Conservation (phyloP, 2,888 invertebrate genomes). For the Volucella inflata region DNA sequence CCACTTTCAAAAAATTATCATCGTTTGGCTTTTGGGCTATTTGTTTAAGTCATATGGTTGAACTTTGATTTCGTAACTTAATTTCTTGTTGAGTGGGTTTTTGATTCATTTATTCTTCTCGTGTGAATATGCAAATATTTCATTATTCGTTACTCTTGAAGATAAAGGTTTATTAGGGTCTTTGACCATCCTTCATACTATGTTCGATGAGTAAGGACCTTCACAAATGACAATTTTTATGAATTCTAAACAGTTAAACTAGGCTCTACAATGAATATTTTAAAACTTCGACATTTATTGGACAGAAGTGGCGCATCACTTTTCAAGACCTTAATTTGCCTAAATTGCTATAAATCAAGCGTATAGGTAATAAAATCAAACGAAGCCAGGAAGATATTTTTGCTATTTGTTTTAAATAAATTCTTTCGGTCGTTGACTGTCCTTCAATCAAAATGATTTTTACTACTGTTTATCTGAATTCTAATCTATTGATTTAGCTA, state of each 20-base stretch:
- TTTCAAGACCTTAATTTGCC: too few species aligned
- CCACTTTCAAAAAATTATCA: conserved; percentile 43
- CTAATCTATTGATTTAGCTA: background rate
- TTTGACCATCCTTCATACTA: conserved; percentile 65
- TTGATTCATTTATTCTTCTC: conserved; percentile 45
- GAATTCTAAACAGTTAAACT: conserved; percentile 55
- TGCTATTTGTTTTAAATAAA: too few species aligned
- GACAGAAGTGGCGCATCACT: too few species aligned
- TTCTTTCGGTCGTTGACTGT: too few species aligned
- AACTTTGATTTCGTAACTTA: conserved; percentile 58
- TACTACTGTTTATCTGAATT: too few species aligned
- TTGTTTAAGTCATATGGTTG: conserved; percentile 48
- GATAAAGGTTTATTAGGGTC: conserved; percentile 38
- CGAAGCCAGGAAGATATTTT: too few species aligned
- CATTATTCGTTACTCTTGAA: background rate
- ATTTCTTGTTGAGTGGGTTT: conserved; percentile 54
- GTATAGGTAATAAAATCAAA: too few species aligned
- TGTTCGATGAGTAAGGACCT: conserved; percentile 67
- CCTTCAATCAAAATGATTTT: too few species aligned
- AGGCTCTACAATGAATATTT: background rate
- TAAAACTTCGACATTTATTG: too few species aligned
- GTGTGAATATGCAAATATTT: conserved; percentile 36
- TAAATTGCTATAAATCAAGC: too few species aligned
- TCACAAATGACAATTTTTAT: conserved; percentile 43
- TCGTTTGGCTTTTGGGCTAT: conserved; percentile 33